A percentile compares a stretch with the other conserved stretches of the same genome.
phyloP scores from a whole-genome alignment of 2,113 vertebrate genomes.

The Osmerus mordax region DNA sequence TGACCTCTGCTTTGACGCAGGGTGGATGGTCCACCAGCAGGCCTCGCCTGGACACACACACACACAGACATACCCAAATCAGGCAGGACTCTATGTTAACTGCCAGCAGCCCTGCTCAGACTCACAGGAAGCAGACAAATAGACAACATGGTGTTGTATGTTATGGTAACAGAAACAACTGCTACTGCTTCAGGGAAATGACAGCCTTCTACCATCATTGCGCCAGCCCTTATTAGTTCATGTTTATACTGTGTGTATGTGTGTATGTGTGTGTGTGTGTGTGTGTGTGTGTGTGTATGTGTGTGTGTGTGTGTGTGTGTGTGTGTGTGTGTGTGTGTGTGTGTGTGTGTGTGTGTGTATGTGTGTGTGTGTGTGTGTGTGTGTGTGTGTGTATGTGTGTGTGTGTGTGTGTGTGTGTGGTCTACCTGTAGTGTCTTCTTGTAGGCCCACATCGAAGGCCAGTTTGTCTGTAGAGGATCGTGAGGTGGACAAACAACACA shows the following conservation, averaged over 20 bases:
- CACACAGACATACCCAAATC: not conserved
- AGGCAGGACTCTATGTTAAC: too few species aligned
- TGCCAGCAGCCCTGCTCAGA: too few species aligned
- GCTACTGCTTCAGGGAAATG: too few species aligned
- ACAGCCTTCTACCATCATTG: not conserved
- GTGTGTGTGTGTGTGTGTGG: not conserved
- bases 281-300: not conserved
- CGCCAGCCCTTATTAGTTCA: not conserved
- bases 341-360: not conserved
- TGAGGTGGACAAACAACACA: conserved; percentile 92
- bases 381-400: not conserved
- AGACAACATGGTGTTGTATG: too few species aligned
- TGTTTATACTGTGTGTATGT: not conserved
- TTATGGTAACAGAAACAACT: too few species aligned
- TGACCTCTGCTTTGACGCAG: conserved; percentile 74
- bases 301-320: not conserved
- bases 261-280: too few species aligned
- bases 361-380: not conserved
- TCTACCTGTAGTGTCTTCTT: conserved; percentile 88
- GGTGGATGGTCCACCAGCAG: conserved; percentile 81
- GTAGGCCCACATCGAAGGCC: conserved; percentile 94
- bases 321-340: not conserved
- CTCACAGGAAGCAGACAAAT: too few species aligned
- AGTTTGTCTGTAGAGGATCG: conserved; percentile 94
- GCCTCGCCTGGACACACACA: conserved; percentile 77